Evolutionary conservation across 2,888 invertebrate genomes (phyloP).

Genomic region (Polydrusus tereticollis): DNA sequence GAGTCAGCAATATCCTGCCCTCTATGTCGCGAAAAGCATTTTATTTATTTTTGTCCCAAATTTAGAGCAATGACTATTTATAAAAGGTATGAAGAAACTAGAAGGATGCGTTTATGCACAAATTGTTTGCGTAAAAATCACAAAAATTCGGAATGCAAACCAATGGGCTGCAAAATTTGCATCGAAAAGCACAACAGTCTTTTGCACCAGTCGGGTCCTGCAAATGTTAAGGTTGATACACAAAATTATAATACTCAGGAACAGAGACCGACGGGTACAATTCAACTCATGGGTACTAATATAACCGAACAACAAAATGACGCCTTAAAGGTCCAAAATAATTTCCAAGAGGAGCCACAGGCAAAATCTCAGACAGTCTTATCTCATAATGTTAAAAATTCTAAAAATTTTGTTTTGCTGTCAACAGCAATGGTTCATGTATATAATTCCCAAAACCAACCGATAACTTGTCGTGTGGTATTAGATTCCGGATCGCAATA

Average conservation of each 20-base stretch:
- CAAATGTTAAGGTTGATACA: background rate
- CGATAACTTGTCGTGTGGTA: no score
- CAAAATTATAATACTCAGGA: background rate
- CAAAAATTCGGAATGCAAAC: conserved; percentile 39
- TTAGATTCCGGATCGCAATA: conserved; percentile 3
- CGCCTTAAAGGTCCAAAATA: background rate
- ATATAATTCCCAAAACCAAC: no score
- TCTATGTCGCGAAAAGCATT: background rate
- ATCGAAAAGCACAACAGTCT: conserved; percentile 35
- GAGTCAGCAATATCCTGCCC: background rate
- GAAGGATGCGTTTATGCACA: conserved; percentile 45
- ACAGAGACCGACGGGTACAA: background rate
- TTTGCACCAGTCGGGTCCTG: background rate
- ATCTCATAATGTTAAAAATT: background rate
- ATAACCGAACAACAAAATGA: background rate
- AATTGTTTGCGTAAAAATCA: no score
- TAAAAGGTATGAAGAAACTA: conserved; percentile 33
- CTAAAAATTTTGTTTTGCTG: no score
- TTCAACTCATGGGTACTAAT: background rate
- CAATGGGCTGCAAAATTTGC: conserved; percentile 42
- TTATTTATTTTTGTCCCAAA: conserved; percentile 39
- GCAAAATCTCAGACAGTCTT: background rate
- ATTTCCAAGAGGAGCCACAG: background rate
- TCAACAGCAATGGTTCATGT: no score
- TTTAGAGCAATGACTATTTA: conserved; percentile 46